Evolutionary conservation across 2,888 invertebrate genomes (phyloP).

Genomic region (Ischnus inquisitorius): DNA sequence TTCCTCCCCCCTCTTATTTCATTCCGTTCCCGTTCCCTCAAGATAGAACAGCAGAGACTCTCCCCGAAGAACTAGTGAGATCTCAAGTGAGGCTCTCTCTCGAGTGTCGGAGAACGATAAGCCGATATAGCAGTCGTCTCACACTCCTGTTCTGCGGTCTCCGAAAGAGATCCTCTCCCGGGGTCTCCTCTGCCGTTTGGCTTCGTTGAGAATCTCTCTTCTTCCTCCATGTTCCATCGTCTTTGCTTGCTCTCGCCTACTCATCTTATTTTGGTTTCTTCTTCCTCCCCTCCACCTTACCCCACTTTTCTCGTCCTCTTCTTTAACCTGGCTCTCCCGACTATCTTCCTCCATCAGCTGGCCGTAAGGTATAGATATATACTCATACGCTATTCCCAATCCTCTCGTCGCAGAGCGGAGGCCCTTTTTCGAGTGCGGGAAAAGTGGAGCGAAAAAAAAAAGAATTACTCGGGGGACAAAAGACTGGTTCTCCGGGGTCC

Average conservation of each 20-base stretch:
- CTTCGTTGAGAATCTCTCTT: constrained; percentile 35
- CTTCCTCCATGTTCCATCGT: no score
- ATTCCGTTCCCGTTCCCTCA: constrained; percentile 8
- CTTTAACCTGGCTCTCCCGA: constrained; percentile 3
- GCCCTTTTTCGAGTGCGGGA: constrained; percentile 40
- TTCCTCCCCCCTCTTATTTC: constrained; percentile 21
- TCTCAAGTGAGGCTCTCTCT: constrained; percentile 36
- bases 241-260: constrained; percentile 38
- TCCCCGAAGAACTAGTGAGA: constrained; percentile 15
- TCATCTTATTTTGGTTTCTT: constrained; percentile 25
- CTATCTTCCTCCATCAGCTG: constrained; percentile 31
- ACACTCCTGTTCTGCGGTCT: background rate
- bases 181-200: background rate
- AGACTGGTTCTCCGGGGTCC: constrained; percentile 38
- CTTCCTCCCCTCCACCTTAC: constrained; percentile 33
- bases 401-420: background rate
- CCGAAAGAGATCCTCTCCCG: constrained; percentile 26
- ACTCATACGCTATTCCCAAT: constrained; percentile 24
- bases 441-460: constrained; percentile 36
- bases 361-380: background rate
- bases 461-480: constrained; percentile 36
- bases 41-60: constrained; percentile 21
- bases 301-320: constrained; percentile 20
- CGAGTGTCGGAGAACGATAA: constrained; percentile 43
- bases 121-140: constrained; percentile 42